Percentiles rank a stretch among this genome's conserved stretches.
phyloP scores from a whole-genome alignment of 2,797 vertebrate genomes.

The Cyclopterus lumpus region DNA sequence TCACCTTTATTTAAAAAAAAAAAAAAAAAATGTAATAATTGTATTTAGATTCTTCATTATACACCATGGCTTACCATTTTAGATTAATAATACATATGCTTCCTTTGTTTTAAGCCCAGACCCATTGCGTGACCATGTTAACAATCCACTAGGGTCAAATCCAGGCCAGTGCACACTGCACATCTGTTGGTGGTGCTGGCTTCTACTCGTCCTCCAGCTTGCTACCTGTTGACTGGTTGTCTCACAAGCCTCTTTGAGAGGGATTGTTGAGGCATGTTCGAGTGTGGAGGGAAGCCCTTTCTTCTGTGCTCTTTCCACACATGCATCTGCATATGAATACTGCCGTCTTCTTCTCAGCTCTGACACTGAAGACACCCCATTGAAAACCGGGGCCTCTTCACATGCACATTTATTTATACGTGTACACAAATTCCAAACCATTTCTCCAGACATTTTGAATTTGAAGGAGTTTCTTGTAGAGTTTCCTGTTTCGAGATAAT shows the following conservation, averaged over 20 bases:
- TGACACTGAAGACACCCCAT: constrained; percentile 38
- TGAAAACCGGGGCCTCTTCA: constrained; percentile 51
- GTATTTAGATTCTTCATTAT: background rate
- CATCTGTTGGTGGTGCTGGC: constrained; percentile 54
- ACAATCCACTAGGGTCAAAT: constrained; percentile 57
- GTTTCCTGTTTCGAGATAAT: constrained; percentile 15
- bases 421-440: constrained; percentile 7
- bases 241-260: constrained; percentile 18
- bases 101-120: constrained; percentile 23
- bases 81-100: constrained; percentile 15
- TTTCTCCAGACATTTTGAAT: background rate
- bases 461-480: too few species aligned
- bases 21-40: too few species aligned
- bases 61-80: background rate
- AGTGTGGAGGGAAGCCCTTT: constrained; percentile 38
- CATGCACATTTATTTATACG: constrained; percentile 25
- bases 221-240: constrained; percentile 56
- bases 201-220: constrained; percentile 34
- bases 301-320: constrained; percentile 48
- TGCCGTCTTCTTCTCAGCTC: constrained; percentile 73
- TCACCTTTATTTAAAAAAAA: background rate
- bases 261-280: constrained; percentile 27
- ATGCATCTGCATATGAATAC: constrained; percentile 82
- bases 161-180: constrained; percentile 59
- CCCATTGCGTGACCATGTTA: constrained; percentile 52